Evolutionary conservation across 1,140 invertebrate genomes (phyloP).

Genomic region (Brachionus paranguensis): DNA sequence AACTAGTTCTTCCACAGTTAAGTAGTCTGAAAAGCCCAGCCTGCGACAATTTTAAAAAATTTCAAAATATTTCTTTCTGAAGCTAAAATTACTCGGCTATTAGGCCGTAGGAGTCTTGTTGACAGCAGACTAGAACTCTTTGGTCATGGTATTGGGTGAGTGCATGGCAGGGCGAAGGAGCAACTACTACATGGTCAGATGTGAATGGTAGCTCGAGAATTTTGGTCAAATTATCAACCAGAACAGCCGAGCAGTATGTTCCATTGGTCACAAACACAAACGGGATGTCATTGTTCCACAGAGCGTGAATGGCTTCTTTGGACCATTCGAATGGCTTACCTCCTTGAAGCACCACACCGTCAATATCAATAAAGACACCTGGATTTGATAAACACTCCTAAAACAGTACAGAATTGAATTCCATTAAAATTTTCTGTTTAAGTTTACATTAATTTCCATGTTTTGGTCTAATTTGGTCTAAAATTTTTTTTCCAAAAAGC

Average conservation of each 20-base stretch:
- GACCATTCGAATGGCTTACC: constrained; percentile 35
- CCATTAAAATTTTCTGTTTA: not conserved
- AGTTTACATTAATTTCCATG: not conserved
- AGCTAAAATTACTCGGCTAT: not conserved
- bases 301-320: constrained; percentile 27
- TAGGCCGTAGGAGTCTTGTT: constrained; percentile 45
- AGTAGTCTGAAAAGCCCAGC: not conserved
- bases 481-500: not conserved
- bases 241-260: not conserved
- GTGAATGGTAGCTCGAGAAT: constrained; percentile 21
- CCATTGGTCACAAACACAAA: constrained; percentile 36
- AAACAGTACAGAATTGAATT: not conserved
- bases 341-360: constrained; percentile 21
- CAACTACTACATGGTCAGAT: constrained; percentile 41
- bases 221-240: constrained; percentile 21
- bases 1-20: constrained; percentile 43
- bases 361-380: constrained; percentile 39
- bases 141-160: constrained; percentile 50
- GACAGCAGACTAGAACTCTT: constrained; percentile 52
- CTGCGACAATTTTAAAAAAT: not conserved
- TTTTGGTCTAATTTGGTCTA: not conserved
- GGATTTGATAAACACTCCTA: not conserved
- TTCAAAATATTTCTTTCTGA: not conserved
- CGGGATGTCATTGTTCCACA: constrained; percentile 36
- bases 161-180: constrained; percentile 51